Base-by-base conservation (phyloP, 2,888 invertebrate species). In the Caenorhabditis zanzibari region DNA sequence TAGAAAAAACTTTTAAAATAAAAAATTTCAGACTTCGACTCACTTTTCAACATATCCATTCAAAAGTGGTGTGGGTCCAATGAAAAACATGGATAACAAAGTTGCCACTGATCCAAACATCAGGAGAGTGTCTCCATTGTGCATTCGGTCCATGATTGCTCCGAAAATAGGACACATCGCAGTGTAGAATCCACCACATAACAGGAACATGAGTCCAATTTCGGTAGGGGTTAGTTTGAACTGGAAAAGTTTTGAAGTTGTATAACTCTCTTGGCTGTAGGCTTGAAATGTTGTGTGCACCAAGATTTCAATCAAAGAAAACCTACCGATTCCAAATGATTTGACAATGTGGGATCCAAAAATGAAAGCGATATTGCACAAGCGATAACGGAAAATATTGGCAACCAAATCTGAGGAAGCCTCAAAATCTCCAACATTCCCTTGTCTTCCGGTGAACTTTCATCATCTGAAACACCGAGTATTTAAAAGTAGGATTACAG, bases 291-390 rank as follows among this genome's bases (percentile, higher is more conserved):
- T n/a, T n/a, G n/a, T n/a, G n/a, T n/a, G n/a, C n/a, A n/a, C n/a
- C n/a, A n/a, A n/a, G n/a, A n/a, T n/a, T n/a, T n/a, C n/a, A n/a
- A n/a, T n/a, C n/a, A n/a, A n/a, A 35, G 14, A 58, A 74, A 58
- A 75, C 73, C 68, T 61, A 91, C 90, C 77, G 90, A 88, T 61
- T 79, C 69, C n/a, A 97, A 94, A 93, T 97, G 97, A 0, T 96
- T 96, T 89, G 96, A 96, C 26, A 97, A 93, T 0, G 96, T 96
- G 0, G 97, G 96, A 92, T 96, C 96, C 26, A 97, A 94, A 93
- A 96, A 97, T 2, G 93, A 92, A 2, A 92, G 84, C 0, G 90
- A 90, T 14, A 92, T 88, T 12, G 93, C 92, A 12, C 92, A 92
- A 4, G 93, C 88, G 7, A 87, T 79, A 2, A 92, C 90, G 2